A percentile compares a stretch with the other conserved stretches of the same genome.
These are phyloP conservation scores for Thalassarche chlororhynchos DNA, from an alignment of 2,113 vertebrate species.

Conservation along the genomic window DNA sequence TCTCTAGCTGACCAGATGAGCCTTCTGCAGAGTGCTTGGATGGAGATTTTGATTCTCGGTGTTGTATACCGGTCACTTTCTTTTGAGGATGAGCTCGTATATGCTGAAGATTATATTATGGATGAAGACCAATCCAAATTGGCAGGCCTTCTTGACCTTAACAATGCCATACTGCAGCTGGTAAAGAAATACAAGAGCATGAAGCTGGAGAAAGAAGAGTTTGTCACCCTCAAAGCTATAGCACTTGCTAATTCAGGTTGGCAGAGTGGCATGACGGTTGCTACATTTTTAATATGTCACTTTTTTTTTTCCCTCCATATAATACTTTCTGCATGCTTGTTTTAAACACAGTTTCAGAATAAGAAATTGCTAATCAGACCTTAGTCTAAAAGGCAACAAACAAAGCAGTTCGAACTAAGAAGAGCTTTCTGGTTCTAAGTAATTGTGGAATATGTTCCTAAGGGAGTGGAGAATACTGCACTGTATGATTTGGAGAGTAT, in stretches of 20 bases:
- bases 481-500: background rate
- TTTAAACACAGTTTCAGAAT: background rate
- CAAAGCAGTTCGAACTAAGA: background rate
- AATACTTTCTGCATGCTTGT: background rate
- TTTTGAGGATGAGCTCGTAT: conserved; percentile 98
- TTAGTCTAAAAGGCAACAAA: conserved; percentile 6
- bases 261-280: conserved; percentile 59
- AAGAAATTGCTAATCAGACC: background rate
- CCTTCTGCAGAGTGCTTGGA: conserved; percentile 98
- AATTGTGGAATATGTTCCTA: background rate
- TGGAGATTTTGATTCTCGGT: conserved; percentile 98
- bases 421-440: background rate
- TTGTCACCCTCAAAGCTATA: conserved; percentile 98
- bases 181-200: conserved; percentile 98
- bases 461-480: background rate
- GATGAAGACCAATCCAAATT: conserved; percentile 98
- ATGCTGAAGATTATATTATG: conserved; percentile 99
- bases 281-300: conserved; percentile 45
- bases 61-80: conserved; percentile 98
- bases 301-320: background rate
- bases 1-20: conserved; percentile 99
- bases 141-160: conserved; percentile 96
- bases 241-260: conserved; percentile 99
- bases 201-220: conserved; percentile 99
- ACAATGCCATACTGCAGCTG: conserved; percentile 98